Evolutionary conservation across 2,113 vertebrate genomes (phyloP).

Genomic region (Dissostichus mawsoni): DNA sequence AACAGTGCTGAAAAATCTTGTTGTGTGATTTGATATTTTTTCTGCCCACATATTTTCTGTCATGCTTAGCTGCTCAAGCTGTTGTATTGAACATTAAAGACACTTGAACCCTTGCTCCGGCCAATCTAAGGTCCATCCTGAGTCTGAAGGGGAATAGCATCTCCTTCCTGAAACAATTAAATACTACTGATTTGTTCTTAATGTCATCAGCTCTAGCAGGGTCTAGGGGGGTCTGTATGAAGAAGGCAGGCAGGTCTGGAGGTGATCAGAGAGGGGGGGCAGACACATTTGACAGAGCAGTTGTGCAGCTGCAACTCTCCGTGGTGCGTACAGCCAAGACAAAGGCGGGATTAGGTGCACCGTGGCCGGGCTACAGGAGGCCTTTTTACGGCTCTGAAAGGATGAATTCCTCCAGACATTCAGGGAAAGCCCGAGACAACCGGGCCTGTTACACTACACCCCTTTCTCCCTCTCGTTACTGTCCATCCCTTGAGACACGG

Average conservation of each 20-base stretch:
- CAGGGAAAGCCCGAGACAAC: slow-evolving; percentile 32
- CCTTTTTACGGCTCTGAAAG: slow-evolving; percentile 32
- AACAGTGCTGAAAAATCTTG: neutral
- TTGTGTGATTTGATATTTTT: neutral
- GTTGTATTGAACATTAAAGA: slow-evolving; percentile 24
- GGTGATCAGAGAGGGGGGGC: slow-evolving; percentile 17
- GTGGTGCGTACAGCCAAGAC: slow-evolving; percentile 48
- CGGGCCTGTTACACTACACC: neutral
- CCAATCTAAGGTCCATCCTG: slow-evolving; percentile 15
- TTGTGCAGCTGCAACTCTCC: slow-evolving; percentile 26
- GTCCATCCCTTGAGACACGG: slow-evolving; percentile 20
- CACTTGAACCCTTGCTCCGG: slow-evolving; percentile 22
- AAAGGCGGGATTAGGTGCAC: slow-evolving; percentile 65
- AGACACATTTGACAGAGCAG: slow-evolving; percentile 37
- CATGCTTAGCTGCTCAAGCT: neutral
- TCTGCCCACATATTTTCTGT: slow-evolving; percentile 9
- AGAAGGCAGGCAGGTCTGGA: neutral
- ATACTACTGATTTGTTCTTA: neutral
- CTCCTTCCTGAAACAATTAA: neutral
- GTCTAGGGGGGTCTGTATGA: neutral
- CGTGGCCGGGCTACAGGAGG: slow-evolving; percentile 46
- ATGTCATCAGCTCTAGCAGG: neutral
- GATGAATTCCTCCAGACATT: slow-evolving; percentile 59
- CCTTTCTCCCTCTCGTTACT: slow-evolving; percentile 1
- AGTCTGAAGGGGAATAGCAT: neutral